Evolutionary conservation across 1,140 invertebrate species (phyloP).

Genomic region (Sitodiplosis mosellana): DNA sequence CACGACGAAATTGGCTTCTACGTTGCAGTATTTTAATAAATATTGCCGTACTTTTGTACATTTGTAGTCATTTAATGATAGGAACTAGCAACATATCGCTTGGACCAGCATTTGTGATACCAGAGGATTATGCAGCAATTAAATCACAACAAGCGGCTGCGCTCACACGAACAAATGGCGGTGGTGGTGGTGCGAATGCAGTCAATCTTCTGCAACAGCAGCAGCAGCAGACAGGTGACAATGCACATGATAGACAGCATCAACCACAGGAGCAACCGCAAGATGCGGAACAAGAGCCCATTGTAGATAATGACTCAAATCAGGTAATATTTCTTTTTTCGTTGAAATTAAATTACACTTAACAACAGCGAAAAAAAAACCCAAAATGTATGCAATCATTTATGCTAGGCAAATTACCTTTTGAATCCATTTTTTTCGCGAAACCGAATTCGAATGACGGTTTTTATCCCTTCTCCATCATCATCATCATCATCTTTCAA

Average conservation of each 20-base stretch:
- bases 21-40: slow-evolving; percentile 54
- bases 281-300: neutral
- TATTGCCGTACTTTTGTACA: slow-evolving; percentile 46
- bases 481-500: too few species aligned
- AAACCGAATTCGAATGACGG: too few species aligned
- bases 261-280: neutral
- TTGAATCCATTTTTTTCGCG: too few species aligned
- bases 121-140: slow-evolving; percentile 8
- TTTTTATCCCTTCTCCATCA: too few species aligned
- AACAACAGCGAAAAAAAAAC: too few species aligned
- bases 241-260: neutral
- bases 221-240: neutral
- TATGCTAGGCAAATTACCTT: too few species aligned
- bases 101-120: slow-evolving; percentile 18
- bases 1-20: slow-evolving; percentile 49
- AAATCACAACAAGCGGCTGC: slow-evolving; percentile 14
- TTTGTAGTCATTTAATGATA: slow-evolving; percentile 33
- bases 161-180: neutral
- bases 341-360: too few species aligned
- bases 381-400: too few species aligned
- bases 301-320: too few species aligned
- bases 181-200: too few species aligned
- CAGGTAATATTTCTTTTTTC: too few species aligned
- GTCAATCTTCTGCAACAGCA: too few species aligned
- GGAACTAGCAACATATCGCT: slow-evolving; percentile 19